A percentile compares a stretch with the other conserved stretches of the same genome.
These are phyloP conservation scores for Phoenicopterus ruber DNA, from an alignment of 2,113 vertebrate genomes.

Conservation along the genomic window DNA sequence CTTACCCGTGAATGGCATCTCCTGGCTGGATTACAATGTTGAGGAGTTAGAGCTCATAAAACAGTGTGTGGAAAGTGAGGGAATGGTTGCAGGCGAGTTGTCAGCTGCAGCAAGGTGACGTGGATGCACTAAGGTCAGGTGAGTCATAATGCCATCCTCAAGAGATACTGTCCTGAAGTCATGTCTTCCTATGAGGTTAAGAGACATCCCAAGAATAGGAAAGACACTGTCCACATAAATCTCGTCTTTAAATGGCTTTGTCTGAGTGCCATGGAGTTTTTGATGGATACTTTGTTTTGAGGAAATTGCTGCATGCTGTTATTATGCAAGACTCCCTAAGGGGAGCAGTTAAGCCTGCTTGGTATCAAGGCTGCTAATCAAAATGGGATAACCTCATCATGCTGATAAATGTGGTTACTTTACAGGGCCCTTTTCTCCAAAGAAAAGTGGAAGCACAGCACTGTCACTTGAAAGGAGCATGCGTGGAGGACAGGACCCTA, in stretches of 20 bases:
- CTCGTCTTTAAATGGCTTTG: not conserved
- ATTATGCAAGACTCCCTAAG: not conserved
- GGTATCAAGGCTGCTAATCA: not conserved
- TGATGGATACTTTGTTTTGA: not conserved
- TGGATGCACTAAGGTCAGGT: not conserved
- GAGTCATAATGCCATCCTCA: not conserved
- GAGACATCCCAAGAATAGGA: not conserved
- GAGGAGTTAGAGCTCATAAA: not conserved
- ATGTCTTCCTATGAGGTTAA: not conserved
- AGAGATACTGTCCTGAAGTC: not conserved
- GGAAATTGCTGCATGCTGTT: not conserved
- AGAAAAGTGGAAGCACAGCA: not conserved
- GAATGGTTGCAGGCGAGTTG: not conserved
- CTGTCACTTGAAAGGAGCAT: not conserved
- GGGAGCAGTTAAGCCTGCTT: not conserved
- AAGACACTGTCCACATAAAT: not conserved
- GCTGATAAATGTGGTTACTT: not conserved
- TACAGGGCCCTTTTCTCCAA: not conserved
- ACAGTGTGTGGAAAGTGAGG: not conserved
- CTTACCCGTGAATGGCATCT: not conserved
- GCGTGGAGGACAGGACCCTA: not conserved
- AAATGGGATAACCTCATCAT: not conserved
- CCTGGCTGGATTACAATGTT: not conserved
- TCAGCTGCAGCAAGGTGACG: not conserved
- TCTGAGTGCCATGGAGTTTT: not conserved